Evolutionary conservation across 2,797 vertebrate genomes (phyloP), one percentile per base, ranked within the genome.

Genomic region (Silurus lanzhouensis): DNA sequence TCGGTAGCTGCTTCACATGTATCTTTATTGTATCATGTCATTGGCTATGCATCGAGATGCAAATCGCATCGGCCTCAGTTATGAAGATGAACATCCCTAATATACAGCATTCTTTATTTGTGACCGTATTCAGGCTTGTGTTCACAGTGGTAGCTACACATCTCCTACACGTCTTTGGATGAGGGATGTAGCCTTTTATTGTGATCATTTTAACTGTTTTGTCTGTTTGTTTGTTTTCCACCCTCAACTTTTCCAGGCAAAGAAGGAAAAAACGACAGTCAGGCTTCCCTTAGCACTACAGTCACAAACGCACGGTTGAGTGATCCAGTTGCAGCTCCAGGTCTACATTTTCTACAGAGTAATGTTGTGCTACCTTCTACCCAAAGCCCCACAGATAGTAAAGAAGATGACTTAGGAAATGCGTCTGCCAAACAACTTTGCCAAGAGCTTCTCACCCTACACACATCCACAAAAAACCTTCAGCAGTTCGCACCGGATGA

Each of bases 271-370:
- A 71, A 44, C 17, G 1, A 78, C 38, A 25, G 7, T 25, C 15
- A 22, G 81, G 58, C 68, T 46, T 27, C n/a, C 2, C 19, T 72
- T 57, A 20, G 10, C 84, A 52, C 38, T 31, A 71, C 66, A 61
- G 12, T 22, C 38, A 14, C 78, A 72, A 63, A 25, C 0, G 12
- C 64, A 61, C 27, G 64, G 2, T 58, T 2, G 17, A 12, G 57
- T 78, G 61, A 78, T 58, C 20, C 52, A n/a, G n/a, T 38, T 27
- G 52, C 82, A 20, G 58, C 70, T 83, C 22, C 6, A n/a, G 48
- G 48, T 71, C 31, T 14, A 15, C 66, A 20, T 60, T 71, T n/a
- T 6, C 66, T 13, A 13, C 76, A 10, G 10, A 58, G n/a, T 61
- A 22, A 52, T 61, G 55, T 25, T 25, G 15, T 46, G n/a, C 48